Evolutionary conservation across 2,113 vertebrate genomes (phyloP), one percentile per base, ranked within the genome.

Genomic region (Meriones unguiculatus): DNA sequence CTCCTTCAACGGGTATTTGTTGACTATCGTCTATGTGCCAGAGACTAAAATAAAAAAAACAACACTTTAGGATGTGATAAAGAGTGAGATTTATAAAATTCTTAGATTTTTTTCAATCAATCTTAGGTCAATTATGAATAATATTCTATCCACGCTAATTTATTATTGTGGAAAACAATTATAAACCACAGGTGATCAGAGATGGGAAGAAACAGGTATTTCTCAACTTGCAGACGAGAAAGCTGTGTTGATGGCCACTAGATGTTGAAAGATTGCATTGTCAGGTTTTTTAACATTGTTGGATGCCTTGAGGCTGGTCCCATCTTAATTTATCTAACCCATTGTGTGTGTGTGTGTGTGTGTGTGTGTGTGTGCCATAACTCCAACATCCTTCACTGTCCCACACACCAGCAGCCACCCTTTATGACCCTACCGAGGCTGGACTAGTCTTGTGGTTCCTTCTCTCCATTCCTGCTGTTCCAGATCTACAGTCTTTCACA

Each of bases 181-280:
- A 88, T 32, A 92, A 92, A 54, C 28, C 38, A 77, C 6, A 78
- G 70, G 93, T 57, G 52, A 75, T 65, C 87, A 94, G 57, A 95
- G 78, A 46, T 32, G 15, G 25, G 64, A 62, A 7, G 64, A 35
- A 86, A 81, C 5, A 67, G 50, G 59, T 28, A 41, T 86, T 35
- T 62, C 50, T 94, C 8, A 84, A 67, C 50, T 54, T 87, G 52
- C 30, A 81, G 92, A 85, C 78, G 84, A 87, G 50, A 35, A 93
- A 89, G 15, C 90, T 70, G 25, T 87, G 32, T 89, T 89, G 89
- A 69, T 89, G 41, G 7, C 70, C 97, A 65, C 73, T 89, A 82
- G 81, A 86, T 35, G 20, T n/a, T 96, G 46, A 94, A 94, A 95
- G 84, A 75, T 93, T 70, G 87, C 10, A 38, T 67, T 82, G 50